Conservation (phyloP, 1,140 invertebrate genomes). For the Himalopsyche phryganea region DNA sequence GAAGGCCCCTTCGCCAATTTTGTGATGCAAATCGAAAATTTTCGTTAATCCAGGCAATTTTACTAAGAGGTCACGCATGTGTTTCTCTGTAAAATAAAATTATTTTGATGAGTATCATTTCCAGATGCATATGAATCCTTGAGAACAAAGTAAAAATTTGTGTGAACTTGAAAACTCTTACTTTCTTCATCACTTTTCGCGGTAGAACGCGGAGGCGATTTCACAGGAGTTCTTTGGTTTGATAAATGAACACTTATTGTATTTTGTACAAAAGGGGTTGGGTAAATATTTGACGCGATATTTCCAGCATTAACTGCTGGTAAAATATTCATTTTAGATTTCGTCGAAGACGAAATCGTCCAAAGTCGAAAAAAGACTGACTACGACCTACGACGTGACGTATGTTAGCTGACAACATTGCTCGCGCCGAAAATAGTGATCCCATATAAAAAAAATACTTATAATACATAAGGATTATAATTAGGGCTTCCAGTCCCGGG, state of each 20-base stretch:
- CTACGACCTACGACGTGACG: conserved; percentile 23
- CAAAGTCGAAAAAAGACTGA: conserved; percentile 24
- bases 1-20: conserved; percentile 78
- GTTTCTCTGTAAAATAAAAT: conserved; percentile 40
- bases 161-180: conserved; percentile 31
- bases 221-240: conserved; percentile 14
- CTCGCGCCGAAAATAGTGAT: conserved; percentile 22
- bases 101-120: background rate
- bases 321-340: conserved; percentile 24
- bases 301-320: conserved; percentile 16
- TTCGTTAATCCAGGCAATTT: conserved; percentile 61
- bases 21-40: conserved; percentile 64
- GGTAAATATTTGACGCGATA: conserved; percentile 15
- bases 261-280: conserved; percentile 18
- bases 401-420: conserved; percentile 24
- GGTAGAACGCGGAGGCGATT: conserved; percentile 22
- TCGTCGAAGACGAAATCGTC: conserved; percentile 14
- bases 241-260: conserved; percentile 22
- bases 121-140: background rate
- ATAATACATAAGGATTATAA: no score
- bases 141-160: background rate
- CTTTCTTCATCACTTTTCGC: conserved; percentile 43
- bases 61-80: conserved; percentile 50
- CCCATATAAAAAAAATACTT: conserved; percentile 12
- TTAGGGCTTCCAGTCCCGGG: no score